Evolutionary conservation across 2,113 vertebrate species (phyloP), one percentile per base, ranked within the genome.

Genomic region (Melozone crissalis): DNA sequence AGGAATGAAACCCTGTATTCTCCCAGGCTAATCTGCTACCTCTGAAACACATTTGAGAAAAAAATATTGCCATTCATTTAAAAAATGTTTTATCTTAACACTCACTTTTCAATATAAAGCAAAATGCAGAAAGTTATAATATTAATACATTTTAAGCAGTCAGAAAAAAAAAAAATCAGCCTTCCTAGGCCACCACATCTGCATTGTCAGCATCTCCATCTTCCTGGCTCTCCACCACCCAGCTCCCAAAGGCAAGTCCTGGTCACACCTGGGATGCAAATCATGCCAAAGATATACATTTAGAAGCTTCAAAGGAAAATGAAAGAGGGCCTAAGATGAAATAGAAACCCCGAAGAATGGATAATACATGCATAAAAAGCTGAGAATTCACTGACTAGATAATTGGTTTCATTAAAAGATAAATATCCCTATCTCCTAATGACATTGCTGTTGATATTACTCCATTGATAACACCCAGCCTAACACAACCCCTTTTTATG

Each of bases 381-480:
- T 55, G 61, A 71, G 7, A 77, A 52, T 68, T 68, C 22, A 11
- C 31, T 44, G 7, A 41, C 21, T 43, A 35, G 68, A 71, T 84
- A 87, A 94, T 11, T 81, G 15, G 35, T 71, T 94, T 81, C 23
- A 94, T 96, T 96, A 92, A 74, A 94, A 95, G 84, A 84, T 74
- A 89, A 91, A 87, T 20, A 49, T 35, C 63, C 67, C 26, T 69
- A 9, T 80, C 46, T 58, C 18, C 21, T 77, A 84, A 80, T n/a
- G 28, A 37, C 59, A 62, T 61, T 58, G 30, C 55, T 66, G 65
- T 68, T 84, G 51, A 58, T 92, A 43, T 31, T 59, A 63, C 47
- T 78, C n/a, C 55, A 81, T 41, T 9, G 5, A 61, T 74, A 92
- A 51, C 26, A 83, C 33, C 43, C 57, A 81, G 76, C 23, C 54